A percentile compares a stretch with the other conserved stretches of the same genome.
Conservation (phyloP, 2,113 vertebrate species). For the Seriola rivoliana region DNA sequence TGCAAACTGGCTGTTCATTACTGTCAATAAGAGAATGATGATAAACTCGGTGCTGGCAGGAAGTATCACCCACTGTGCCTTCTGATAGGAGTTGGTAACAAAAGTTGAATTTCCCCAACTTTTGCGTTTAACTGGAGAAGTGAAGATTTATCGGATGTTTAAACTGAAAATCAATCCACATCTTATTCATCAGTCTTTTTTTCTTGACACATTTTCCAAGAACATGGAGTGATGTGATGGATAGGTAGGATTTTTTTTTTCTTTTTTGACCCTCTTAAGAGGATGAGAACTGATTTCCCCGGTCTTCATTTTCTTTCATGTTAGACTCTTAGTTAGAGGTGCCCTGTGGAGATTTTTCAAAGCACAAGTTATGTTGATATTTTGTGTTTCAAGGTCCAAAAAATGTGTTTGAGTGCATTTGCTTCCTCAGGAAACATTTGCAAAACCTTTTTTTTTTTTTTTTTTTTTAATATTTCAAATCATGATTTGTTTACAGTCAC, state of each 20-base stretch:
- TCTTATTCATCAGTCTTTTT: neutral
- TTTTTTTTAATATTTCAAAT: neutral
- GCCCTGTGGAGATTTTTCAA: neutral
- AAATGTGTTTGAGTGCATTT: neutral
- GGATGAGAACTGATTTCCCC: neutral
- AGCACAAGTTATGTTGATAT: neutral
- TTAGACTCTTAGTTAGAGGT: neutral
- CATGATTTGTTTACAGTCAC: neutral
- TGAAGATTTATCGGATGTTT: slow-evolving; percentile 7
- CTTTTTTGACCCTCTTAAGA: neutral
- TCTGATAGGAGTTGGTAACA: slow-evolving; percentile 24
- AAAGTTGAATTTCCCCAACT: slow-evolving; percentile 33
- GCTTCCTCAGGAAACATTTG: neutral
- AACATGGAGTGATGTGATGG: neutral
- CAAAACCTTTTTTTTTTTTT: neutral
- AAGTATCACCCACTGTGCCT: slow-evolving; percentile 16
- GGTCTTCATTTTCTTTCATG: neutral
- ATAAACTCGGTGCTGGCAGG: slow-evolving; percentile 42
- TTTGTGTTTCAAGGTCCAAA: neutral
- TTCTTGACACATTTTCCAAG: slow-evolving; percentile 5
- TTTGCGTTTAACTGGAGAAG: slow-evolving; percentile 10
- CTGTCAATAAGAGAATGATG: slow-evolving; percentile 40
- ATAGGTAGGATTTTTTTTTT: neutral
- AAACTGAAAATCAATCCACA: slow-evolving; percentile 29
- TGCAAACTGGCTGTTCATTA: slow-evolving; percentile 35